These are phyloP conservation scores for Drosophila pandora DNA, from an alignment of 1,140 invertebrate genomes.

Conservation along the genomic window DNA sequence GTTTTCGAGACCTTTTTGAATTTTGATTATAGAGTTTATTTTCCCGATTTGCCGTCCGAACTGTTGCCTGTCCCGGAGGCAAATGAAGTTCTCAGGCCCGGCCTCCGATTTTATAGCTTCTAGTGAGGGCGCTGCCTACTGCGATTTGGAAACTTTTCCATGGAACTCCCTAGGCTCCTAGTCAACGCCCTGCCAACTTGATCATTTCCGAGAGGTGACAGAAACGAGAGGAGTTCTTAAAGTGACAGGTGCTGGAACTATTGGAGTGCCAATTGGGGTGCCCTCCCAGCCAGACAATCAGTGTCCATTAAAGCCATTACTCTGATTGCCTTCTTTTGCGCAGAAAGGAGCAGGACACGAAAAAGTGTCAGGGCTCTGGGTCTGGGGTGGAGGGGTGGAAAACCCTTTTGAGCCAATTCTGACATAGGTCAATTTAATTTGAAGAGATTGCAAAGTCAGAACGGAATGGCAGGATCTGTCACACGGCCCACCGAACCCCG, in stretches of 20 bases:
- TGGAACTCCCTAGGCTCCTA: too few species aligned
- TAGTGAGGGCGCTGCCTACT: neutral
- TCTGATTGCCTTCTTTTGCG: too few species aligned
- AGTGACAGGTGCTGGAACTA: too few species aligned
- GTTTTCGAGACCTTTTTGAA: constrained; percentile 1
- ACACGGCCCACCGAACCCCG: constrained; percentile 33
- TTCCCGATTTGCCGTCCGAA: neutral
- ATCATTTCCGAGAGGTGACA: too few species aligned
- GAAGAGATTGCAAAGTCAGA: constrained; percentile 68
- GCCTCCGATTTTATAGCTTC: neutral
- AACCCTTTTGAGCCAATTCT: constrained; percentile 38
- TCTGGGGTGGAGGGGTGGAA: constrained; percentile 18
- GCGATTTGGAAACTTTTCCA: neutral
- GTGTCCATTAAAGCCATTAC: too few species aligned
- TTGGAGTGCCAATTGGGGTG: neutral
- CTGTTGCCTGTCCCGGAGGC: constrained; percentile 3
- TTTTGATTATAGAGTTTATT: neutral
- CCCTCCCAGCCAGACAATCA: too few species aligned
- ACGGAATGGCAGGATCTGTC: constrained; percentile 55
- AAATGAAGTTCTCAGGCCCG: constrained; percentile 18
- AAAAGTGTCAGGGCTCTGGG: constrained; percentile 36
- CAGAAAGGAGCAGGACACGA: neutral
- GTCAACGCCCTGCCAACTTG: too few species aligned
- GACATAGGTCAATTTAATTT: constrained; percentile 75
- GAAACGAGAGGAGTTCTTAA: too few species aligned